Percentiles rank a stretch among this genome's conserved stretches.
phyloP scores from a whole-genome alignment of 2,113 vertebrate genomes.

The Bothrops jararaca region DNA sequence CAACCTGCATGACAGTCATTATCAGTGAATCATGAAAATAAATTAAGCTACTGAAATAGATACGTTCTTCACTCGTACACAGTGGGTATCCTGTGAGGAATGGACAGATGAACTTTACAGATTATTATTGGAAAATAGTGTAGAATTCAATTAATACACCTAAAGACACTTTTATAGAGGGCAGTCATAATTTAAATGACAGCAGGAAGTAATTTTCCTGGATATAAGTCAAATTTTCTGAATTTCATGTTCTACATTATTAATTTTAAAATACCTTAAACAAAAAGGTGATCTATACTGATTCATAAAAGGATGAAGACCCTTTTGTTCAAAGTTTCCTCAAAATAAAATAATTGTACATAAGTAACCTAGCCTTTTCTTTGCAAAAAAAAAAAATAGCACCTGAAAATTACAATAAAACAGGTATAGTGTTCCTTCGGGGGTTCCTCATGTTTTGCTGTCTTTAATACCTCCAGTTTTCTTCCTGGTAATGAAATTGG shows the following conservation, averaged over 20 bases:
- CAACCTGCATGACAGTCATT: conserved; percentile 99
- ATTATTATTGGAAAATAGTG: conserved; percentile 99
- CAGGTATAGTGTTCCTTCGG: conserved; percentile 69
- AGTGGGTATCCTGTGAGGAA: conserved; percentile 98
- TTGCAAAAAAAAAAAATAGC: conserved; percentile 65
- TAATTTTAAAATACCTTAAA: conserved; percentile 72
- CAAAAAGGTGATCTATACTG: conserved; percentile 58
- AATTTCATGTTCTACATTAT: conserved; percentile 98
- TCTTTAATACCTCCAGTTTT: conserved; percentile 73
- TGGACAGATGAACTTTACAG: conserved; percentile 99
- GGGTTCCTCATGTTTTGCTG: conserved; percentile 72
- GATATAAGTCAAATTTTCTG: conserved; percentile 99
- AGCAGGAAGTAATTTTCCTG: conserved; percentile 99
- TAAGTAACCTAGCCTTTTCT: conserved; percentile 79
- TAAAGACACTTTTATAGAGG: conserved; percentile 99
- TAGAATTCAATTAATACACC: conserved; percentile 99
- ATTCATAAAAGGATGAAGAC: conserved; percentile 74
- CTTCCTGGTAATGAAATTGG: conserved; percentile 74
- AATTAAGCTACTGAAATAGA: conserved; percentile 99
- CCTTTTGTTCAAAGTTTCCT: conserved; percentile 82
- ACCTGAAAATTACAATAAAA: conserved; percentile 74
- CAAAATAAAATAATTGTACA: conserved; percentile 82
- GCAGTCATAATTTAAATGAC: conserved; percentile 99
- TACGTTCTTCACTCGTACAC: conserved; percentile 93
- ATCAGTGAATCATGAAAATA: conserved; percentile 99